These are phyloP conservation scores for Plotosus lineatus DNA, from an alignment of 2,113 vertebrate genomes.

Conservation along the genomic window DNA sequence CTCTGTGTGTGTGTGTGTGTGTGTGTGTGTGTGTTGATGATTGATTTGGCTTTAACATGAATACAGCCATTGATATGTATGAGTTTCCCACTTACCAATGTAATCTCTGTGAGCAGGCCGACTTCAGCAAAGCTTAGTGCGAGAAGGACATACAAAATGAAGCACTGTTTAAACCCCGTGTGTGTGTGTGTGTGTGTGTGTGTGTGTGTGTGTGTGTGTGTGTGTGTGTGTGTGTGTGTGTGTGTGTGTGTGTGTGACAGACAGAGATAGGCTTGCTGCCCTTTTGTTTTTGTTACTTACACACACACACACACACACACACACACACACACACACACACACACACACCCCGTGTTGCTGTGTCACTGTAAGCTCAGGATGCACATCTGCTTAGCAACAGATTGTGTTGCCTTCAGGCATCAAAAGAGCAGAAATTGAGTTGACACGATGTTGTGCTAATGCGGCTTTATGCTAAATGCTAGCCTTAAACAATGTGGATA, in stretches of 20 bases:
- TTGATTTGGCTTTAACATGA: conserved; percentile 21
- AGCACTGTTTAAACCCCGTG: neutral
- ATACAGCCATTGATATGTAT: conserved; percentile 37
- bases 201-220: conserved; percentile 22
- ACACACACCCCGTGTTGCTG: neutral
- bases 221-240: neutral
- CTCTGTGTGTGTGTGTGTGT: conserved; percentile 16
- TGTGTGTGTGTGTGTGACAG: neutral
- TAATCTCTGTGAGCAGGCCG: conserved; percentile 32
- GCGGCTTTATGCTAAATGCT: neutral
- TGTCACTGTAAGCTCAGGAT: conserved; percentile 8
- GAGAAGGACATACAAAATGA: neutral
- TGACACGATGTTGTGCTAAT: neutral
- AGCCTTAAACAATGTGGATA: neutral
- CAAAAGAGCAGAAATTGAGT: neutral
- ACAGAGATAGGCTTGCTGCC: conserved; percentile 18
- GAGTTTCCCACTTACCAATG: conserved; percentile 39
- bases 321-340: conserved; percentile 1
- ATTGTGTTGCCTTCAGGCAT: neutral
- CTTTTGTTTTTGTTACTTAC: conserved; percentile 10
- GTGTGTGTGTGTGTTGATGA: conserved; percentile 19
- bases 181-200: conserved; percentile 4
- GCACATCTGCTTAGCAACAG: conserved; percentile 21
- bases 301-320: neutral
- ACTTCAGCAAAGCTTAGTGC: conserved; percentile 28